A percentile compares a stretch with the other conserved stretches of the same genome.
phyloP scores from a whole-genome alignment of 53 echinoderm and acorn worm genomes.

The Holothuria scabra region DNA sequence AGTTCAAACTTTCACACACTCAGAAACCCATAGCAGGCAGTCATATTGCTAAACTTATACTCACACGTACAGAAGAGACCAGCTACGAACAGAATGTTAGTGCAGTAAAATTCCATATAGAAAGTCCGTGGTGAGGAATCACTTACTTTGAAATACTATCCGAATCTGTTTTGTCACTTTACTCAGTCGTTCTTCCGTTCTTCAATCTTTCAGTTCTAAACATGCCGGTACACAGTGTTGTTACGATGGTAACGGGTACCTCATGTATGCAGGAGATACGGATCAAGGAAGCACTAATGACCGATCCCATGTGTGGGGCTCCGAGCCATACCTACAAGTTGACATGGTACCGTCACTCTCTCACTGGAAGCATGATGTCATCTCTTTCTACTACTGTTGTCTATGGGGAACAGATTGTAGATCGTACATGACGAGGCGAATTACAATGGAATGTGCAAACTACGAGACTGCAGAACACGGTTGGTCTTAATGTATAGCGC shows the following conservation, averaged over 20 bases:
- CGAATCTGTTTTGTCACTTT: too few relatives aligned
- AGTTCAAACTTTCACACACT: too few relatives aligned
- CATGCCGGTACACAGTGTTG: constrained; percentile 67
- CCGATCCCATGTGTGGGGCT: constrained; percentile 65
- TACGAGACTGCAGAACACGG: constrained; percentile 71
- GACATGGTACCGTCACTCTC: constrained; percentile 74
- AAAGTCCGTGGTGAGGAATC: too few relatives aligned
- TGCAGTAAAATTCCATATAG: too few relatives aligned
- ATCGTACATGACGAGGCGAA: constrained; percentile 63
- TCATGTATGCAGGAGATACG: constrained; percentile 58
- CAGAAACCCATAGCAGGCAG: too few relatives aligned
- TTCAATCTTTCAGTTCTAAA: background rate
- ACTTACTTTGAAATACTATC: too few relatives aligned
- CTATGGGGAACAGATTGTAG: constrained; percentile 71
- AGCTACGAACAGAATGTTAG: too few relatives aligned
- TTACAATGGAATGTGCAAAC: constrained; percentile 67
- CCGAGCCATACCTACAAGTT: constrained; percentile 57
- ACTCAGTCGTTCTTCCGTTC: too few relatives aligned
- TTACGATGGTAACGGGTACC: constrained; percentile 50
- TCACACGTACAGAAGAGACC: too few relatives aligned
- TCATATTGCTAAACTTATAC: too few relatives aligned
- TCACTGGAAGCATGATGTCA: constrained; percentile 82
- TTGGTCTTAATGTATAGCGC: constrained; percentile 29
- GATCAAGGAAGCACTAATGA: constrained; percentile 69
- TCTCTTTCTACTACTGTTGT: constrained; percentile 83